Conservation (phyloP, 2,797 vertebrate species). For the Manis crassicaudata region DNA sequence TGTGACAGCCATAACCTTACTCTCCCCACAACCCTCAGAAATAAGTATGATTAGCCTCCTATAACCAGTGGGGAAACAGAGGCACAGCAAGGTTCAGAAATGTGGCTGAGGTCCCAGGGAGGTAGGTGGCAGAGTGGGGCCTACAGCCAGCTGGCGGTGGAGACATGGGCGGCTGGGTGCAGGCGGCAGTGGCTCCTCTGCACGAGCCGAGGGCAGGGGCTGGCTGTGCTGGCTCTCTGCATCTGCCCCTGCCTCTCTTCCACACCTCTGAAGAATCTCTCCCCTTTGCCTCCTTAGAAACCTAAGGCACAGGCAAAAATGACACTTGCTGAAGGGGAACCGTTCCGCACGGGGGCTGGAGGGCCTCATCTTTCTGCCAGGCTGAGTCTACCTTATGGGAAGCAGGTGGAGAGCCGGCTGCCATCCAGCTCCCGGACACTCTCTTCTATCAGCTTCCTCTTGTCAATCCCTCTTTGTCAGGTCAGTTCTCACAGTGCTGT, state of each 20-base stretch:
- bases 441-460: neutral
- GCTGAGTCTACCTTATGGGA: neutral
- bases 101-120: neutral
- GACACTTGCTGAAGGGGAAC: neutral
- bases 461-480: neutral
- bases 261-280: neutral
- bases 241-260: neutral
- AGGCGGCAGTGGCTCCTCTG: neutral
- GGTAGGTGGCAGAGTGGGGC: neutral
- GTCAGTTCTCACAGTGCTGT: fast-evolving
- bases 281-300: neutral
- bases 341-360: neutral
- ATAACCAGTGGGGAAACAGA: neutral
- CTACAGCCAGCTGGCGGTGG: neutral
- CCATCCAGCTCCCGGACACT: neutral
- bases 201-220: neutral
- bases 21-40: neutral
- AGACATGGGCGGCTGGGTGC: fast-evolving
- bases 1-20: neutral
- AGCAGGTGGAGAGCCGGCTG: neutral
- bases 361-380: neutral
- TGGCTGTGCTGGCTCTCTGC: neutral
- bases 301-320: neutral
- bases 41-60: neutral
- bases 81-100: neutral